phyloP scores from a whole-genome alignment of 2,888 invertebrate genomes.

The Cheiracanthium punctorium region DNA sequence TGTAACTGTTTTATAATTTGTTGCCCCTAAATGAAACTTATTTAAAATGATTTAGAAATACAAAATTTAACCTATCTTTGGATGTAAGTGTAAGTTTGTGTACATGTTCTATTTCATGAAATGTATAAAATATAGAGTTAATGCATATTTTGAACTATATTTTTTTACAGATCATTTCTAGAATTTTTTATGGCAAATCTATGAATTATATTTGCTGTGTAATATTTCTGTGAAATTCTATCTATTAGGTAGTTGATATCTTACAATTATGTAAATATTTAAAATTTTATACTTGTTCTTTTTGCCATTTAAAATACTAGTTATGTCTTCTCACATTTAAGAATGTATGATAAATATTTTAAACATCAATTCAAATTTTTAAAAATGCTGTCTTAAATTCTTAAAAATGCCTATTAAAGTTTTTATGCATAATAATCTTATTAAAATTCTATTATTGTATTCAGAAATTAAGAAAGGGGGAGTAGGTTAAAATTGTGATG shows the following conservation, averaged over 20 bases:
- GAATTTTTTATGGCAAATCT: conserved; percentile 10
- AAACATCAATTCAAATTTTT: too few species aligned
- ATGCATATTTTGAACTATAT: conserved; percentile 4
- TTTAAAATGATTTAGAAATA: too few species aligned
- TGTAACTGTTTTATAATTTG: neutral
- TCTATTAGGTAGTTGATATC: neutral
- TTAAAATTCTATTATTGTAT: too few species aligned
- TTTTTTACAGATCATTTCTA: conserved; percentile 12
- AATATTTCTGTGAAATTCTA: neutral
- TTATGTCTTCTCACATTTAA: neutral
- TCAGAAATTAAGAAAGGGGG: too few species aligned
- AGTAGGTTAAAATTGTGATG: too few species aligned
- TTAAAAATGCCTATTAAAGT: too few species aligned
- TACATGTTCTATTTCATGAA: neutral
- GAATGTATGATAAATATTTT: neutral
- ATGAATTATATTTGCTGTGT: neutral
- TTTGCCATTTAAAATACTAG: conserved; percentile 8
- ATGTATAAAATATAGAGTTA: neutral
- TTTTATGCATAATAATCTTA: too few species aligned
- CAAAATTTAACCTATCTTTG: too few species aligned
- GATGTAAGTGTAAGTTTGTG: neutral
- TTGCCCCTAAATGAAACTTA: too few species aligned
- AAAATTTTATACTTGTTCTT: conserved; percentile 4
- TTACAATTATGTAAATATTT: neutral
- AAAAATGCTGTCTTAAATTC: too few species aligned